Percentiles rank a stretch among this genome's conserved stretches.
Conservation (phyloP, 2,113 vertebrate genomes). For the Vanacampus margaritifer region DNA sequence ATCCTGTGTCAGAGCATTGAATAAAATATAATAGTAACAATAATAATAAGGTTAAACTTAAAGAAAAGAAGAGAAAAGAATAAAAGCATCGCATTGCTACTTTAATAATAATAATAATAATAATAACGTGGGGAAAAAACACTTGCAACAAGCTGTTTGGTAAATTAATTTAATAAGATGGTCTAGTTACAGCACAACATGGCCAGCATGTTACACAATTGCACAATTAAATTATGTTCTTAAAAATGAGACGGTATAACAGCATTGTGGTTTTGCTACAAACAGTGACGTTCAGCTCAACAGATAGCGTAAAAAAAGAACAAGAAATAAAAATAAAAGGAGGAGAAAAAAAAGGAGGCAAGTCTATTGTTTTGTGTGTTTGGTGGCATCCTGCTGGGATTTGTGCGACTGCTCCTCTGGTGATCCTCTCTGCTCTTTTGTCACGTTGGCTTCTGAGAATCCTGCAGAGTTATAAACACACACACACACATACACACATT, state of each 20-base stretch:
- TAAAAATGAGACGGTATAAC: slow-evolving; percentile 45
- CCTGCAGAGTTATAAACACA: slow-evolving; percentile 41
- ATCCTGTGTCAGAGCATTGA: too few relatives aligned
- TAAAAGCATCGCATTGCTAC: too few relatives aligned
- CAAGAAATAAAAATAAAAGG: neutral
- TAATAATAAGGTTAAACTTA: too few relatives aligned
- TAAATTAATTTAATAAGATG: slow-evolving; percentile 53
- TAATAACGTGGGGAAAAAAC: neutral
- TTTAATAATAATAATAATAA: too few relatives aligned
- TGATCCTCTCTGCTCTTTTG: slow-evolving; percentile 33
- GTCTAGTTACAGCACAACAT: slow-evolving; percentile 48
- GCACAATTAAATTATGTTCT: slow-evolving; percentile 52
- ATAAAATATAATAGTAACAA: too few relatives aligned
- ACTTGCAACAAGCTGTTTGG: slow-evolving; percentile 30
- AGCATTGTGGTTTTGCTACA: slow-evolving; percentile 27
- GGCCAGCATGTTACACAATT: slow-evolving; percentile 64
- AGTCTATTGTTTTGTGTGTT: slow-evolving; percentile 36
- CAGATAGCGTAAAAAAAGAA: slow-evolving; percentile 8
- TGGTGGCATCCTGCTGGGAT: slow-evolving; percentile 26
- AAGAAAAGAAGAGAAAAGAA: too few relatives aligned
- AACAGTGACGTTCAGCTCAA: slow-evolving; percentile 25
- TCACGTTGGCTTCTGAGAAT: slow-evolving; percentile 52
- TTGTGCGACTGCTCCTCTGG: slow-evolving; percentile 44
- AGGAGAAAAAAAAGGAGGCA: neutral
- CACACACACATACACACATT: neutral